phyloP scores from a whole-genome alignment of 2,113 vertebrate genomes.

The Proteles cristata region DNA sequence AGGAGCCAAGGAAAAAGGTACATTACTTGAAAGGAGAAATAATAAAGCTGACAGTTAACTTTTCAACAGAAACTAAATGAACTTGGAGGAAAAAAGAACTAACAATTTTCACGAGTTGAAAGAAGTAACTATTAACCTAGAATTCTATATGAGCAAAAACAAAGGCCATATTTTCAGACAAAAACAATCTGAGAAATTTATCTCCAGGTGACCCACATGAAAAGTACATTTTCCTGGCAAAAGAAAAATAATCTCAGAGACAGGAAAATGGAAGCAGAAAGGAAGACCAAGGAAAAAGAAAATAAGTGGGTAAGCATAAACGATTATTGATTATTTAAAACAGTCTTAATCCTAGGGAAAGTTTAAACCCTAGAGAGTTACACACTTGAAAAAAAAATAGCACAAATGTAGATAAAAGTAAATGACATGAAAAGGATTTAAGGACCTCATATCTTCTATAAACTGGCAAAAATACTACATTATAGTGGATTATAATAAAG shows the following conservation, averaged over 20 bases:
- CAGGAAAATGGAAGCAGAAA: slow-evolving; percentile 6
- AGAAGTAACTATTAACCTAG: not conserved
- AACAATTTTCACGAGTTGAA: slow-evolving; percentile 23
- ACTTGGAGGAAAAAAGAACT: not conserved
- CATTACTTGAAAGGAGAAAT: not conserved
- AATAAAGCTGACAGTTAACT: slow-evolving; percentile 37
- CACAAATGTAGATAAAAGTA: not conserved
- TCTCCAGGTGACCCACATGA: not conserved
- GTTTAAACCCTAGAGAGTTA: not conserved
- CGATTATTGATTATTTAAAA: not conserved
- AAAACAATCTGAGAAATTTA: not conserved
- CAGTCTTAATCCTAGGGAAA: not conserved
- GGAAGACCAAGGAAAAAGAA: not conserved
- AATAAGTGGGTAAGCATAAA: not conserved
- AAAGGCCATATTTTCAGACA: not conserved
- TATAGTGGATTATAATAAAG: not conserved
- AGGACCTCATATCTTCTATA: not conserved
- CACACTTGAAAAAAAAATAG: not conserved
- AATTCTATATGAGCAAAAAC: slow-evolving; percentile 39
- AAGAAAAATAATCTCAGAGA: not conserved
- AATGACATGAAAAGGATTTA: not conserved
- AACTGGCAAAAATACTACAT: not conserved
- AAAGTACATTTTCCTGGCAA: not conserved
- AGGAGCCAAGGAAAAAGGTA: not conserved
- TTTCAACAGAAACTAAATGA: slow-evolving; percentile 53